Evolutionary conservation across 2,797 vertebrate genomes (phyloP).

Genomic region (Acrocephalus scirpaceus): DNA sequence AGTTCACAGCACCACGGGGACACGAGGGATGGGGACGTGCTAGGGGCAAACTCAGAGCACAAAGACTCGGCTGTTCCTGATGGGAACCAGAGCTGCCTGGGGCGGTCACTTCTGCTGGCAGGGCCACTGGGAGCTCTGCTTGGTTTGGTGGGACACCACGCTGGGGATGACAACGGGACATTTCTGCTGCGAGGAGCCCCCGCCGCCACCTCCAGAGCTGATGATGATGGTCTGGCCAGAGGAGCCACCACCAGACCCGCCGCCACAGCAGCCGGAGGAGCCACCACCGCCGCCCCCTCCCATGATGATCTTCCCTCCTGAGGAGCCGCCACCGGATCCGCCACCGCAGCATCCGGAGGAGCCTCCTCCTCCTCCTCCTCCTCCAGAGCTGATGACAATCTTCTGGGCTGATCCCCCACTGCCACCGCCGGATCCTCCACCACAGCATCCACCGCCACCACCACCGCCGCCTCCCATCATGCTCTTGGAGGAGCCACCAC

Average conservation of each 20-base stretch:
- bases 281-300: neutral
- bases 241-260: neutral
- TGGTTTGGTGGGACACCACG: neutral
- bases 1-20: neutral
- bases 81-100: fast-evolving
- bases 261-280: neutral
- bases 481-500: neutral
- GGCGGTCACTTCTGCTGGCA: neutral
- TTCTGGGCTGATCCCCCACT: no score
- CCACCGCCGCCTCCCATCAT: neutral
- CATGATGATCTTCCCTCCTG: neutral
- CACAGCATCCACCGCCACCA: neutral
- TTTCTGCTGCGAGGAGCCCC: neutral
- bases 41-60: neutral
- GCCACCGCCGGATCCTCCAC: no score
- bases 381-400: neutral
- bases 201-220: neutral
- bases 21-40: neutral
- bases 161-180: neutral
- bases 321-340: neutral
- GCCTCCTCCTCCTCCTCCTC: neutral
- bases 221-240: neutral
- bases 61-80: fast-evolving
- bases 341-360: neutral
- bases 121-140: neutral